phyloP scores from a whole-genome alignment of 2,888 invertebrate genomes.

The Listrodromus nycthemerus region DNA sequence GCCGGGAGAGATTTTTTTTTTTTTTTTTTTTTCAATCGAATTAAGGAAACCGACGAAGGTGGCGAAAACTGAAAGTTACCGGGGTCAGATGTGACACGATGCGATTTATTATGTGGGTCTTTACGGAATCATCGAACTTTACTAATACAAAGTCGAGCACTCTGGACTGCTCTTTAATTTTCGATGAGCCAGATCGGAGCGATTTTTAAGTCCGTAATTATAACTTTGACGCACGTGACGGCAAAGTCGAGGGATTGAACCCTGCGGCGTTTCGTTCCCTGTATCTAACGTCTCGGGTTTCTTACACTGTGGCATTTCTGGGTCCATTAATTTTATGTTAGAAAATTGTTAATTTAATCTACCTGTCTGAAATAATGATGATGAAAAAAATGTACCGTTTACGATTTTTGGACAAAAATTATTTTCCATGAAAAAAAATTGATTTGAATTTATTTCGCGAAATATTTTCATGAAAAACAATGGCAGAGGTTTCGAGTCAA shows the following conservation, averaged over 20 bases:
- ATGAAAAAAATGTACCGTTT: too few species aligned
- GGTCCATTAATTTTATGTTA: background rate
- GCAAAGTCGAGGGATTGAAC: conserved; percentile 25
- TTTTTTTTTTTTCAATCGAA: background rate
- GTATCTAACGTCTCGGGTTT: background rate
- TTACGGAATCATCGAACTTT: background rate
- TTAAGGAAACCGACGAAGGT: background rate
- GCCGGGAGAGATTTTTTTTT: conserved; percentile 26
- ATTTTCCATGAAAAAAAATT: too few species aligned
- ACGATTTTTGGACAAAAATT: too few species aligned
- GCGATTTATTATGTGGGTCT: background rate
- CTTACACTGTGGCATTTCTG: background rate
- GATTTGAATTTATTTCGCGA: too few species aligned
- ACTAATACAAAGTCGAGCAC: background rate
- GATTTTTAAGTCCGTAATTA: conserved; percentile 33
- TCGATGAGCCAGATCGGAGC: background rate
- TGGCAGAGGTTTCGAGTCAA: too few species aligned
- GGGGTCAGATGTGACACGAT: background rate
- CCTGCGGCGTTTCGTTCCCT: background rate
- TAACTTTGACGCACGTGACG: conserved; percentile 27
- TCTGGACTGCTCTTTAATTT: background rate
- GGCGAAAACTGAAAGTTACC: background rate
- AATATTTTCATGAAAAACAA: too few species aligned
- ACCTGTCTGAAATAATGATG: background rate
- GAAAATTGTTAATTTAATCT: background rate